These are phyloP conservation scores for Pteropus rufus DNA, from an alignment of 2,797 vertebrate genomes.

Conservation along the genomic window DNA sequence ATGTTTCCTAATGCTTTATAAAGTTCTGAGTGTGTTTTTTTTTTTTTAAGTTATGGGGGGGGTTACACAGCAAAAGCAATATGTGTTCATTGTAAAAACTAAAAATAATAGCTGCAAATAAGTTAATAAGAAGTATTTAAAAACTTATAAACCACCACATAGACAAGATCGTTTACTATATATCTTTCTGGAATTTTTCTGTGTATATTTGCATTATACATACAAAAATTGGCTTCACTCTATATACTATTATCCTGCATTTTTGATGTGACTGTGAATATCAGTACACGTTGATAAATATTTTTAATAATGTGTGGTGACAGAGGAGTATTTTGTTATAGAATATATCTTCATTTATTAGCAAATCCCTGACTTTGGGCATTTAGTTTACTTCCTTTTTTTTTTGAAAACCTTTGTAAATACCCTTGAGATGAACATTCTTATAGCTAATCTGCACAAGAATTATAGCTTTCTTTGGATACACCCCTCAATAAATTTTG, in stretches of 20 bases:
- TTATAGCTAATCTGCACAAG: neutral
- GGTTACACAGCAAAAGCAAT: neutral
- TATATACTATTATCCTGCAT: neutral
- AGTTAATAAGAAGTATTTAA: neutral
- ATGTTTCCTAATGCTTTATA: slow-evolving; percentile 12
- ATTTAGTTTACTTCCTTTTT: slow-evolving; percentile 15
- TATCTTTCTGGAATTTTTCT: neutral
- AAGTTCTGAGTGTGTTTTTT: neutral
- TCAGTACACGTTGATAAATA: neutral
- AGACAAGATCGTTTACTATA: neutral
- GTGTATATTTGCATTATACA: neutral
- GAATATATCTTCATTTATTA: neutral
- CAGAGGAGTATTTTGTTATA: neutral
- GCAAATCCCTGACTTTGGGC: neutral
- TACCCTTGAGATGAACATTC: slow-evolving; percentile 6
- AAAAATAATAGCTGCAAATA: slow-evolving; percentile 36
- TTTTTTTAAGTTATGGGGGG: neutral
- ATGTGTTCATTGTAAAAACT: neutral
- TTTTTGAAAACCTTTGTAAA: slow-evolving; percentile 17
- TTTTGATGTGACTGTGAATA: neutral
- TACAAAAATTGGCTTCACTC: neutral
- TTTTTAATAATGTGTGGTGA: neutral
- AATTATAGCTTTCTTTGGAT: neutral
- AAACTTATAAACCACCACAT: neutral
- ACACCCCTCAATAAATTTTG: neutral